Evolutionary conservation across 2,888 invertebrate genomes (phyloP).

Genomic region (Acleris laterana): DNA sequence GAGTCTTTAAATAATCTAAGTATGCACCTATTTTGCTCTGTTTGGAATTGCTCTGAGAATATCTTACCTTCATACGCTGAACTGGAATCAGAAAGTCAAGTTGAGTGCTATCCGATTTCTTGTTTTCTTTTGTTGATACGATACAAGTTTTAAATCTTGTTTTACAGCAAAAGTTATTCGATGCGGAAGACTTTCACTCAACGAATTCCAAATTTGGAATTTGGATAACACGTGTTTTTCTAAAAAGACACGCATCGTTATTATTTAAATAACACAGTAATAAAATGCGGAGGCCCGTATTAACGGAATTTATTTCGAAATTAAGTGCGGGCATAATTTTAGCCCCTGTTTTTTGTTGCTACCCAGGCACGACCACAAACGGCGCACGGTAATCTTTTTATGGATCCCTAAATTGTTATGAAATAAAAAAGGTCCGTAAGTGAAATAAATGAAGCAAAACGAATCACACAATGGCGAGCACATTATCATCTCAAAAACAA

Average conservation of each 20-base stretch:
- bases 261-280: slow-evolving; percentile 6
- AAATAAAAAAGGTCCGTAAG: slow-evolving; percentile 23
- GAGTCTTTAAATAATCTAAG: slow-evolving; percentile 22
- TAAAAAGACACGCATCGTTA: slow-evolving; percentile 14
- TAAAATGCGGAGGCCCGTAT: not conserved
- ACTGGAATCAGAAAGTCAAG: slow-evolving; percentile 33
- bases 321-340: slow-evolving; percentile 6
- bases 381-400: slow-evolving; percentile 13
- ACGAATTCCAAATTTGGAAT: slow-evolving; percentile 50
- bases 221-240: slow-evolving; percentile 27
- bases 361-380: slow-evolving; percentile 18
- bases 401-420: slow-evolving; percentile 5
- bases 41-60: slow-evolving; percentile 25
- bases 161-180: slow-evolving; percentile 33
- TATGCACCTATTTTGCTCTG: slow-evolving; percentile 31
- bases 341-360: slow-evolving; percentile 19
- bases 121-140: slow-evolving; percentile 30
- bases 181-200: slow-evolving; percentile 54
- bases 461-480: slow-evolving; percentile 35
- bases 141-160: slow-evolving; percentile 31
- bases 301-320: not conserved
- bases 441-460: slow-evolving; percentile 34
- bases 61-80: slow-evolving; percentile 8
- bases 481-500: slow-evolving; percentile 37
- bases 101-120: slow-evolving; percentile 26